phyloP scores from a whole-genome alignment of 2,888 invertebrate species.

The Mesochorus sp. region DNA sequence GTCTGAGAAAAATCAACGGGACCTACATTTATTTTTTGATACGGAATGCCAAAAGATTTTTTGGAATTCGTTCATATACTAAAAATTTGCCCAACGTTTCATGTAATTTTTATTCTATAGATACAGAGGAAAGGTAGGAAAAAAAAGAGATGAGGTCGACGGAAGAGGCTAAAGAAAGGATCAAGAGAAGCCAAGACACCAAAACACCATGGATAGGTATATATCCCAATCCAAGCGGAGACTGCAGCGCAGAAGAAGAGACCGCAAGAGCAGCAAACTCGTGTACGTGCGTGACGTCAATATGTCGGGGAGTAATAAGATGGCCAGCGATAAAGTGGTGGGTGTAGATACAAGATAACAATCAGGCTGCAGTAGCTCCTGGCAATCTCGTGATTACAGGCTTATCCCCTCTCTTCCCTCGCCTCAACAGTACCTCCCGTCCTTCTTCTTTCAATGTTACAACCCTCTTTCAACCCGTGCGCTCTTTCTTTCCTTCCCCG shows the following conservation, averaged over 20 bases:
- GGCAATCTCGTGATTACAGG: constrained; percentile 81
- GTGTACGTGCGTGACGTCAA: constrained; percentile 80
- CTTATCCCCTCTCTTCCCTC: constrained; percentile 71
- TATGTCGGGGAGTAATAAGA: constrained; percentile 81
- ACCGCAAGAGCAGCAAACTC: constrained; percentile 63
- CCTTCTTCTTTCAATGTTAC: constrained; percentile 35
- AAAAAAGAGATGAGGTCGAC: constrained; percentile 48
- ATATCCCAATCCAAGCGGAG: constrained; percentile 36
- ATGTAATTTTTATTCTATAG: no score
- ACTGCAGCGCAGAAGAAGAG: constrained; percentile 33
- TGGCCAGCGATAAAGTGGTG: constrained; percentile 81
- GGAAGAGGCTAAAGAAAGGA: constrained; percentile 44
- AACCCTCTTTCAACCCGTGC: constrained; percentile 43
- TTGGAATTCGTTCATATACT: no score
- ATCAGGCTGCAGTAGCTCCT: constrained; percentile 81
- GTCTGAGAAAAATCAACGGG: constrained; percentile 34
- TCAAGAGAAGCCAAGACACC: constrained; percentile 50
- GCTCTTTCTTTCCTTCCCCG: constrained; percentile 5
- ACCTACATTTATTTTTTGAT: no score
- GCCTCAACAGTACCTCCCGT: constrained; percentile 55
- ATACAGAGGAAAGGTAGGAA: constrained; percentile 6
- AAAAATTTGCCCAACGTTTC: no score
- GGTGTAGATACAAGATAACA: constrained; percentile 82
- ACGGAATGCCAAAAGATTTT: no score
- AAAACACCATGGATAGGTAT: constrained; percentile 31